Percentiles rank a stretch among this genome's conserved stretches.
Evolutionary conservation across 2,888 invertebrate genomes (phyloP).

Genomic region (Schizaphis graminum): DNA sequence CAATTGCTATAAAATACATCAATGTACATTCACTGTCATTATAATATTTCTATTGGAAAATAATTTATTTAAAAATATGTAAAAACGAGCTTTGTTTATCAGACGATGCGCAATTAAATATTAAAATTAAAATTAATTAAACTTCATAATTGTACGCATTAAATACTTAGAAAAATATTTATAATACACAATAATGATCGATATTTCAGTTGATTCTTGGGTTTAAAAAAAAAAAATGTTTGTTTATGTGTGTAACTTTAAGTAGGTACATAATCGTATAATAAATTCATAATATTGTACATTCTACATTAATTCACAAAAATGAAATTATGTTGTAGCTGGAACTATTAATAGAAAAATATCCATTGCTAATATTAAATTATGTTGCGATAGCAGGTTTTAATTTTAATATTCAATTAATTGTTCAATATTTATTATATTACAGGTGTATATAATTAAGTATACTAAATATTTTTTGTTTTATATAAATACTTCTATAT

Average conservation of each 20-base stretch:
- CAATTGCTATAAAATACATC: constrained; percentile 9
- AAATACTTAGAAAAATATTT: not conserved
- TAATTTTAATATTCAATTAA: not conserved
- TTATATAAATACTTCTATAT: not conserved
- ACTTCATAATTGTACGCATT: not conserved
- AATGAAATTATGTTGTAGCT: not conserved
- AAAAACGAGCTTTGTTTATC: not conserved
- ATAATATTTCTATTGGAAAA: not conserved
- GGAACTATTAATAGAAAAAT: not conserved
- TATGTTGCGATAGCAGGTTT: not conserved
- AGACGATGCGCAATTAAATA: not conserved
- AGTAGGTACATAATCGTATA: not conserved
- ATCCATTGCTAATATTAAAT: not conserved
- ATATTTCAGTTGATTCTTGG: not conserved
- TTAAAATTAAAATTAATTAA: not conserved
- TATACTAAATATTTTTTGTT: not conserved
- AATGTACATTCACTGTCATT: not conserved
- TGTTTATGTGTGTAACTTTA: not conserved
- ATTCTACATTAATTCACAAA: not conserved
- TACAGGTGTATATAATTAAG: not conserved
- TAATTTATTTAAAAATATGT: not conserved
- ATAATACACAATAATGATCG: not conserved
- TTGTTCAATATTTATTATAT: not conserved
- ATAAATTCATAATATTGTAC: not conserved
- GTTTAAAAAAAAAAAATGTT: not conserved